Base-by-base conservation (phyloP, 1,140 invertebrate genomes). In the Bombus fervidus region DNA sequence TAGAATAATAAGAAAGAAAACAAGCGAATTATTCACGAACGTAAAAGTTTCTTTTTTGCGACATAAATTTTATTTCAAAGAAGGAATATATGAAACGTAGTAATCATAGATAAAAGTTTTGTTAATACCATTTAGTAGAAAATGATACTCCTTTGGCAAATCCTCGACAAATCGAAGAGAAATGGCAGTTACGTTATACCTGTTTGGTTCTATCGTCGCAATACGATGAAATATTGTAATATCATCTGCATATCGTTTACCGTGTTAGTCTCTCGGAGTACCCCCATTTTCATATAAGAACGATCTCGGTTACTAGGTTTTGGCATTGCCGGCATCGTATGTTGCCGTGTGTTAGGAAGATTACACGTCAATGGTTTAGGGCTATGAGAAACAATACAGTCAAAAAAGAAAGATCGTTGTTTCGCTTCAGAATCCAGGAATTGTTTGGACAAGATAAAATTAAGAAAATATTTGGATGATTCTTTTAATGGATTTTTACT, bases 401-500 rank as follows among this genome's bases (percentile, higher is more conserved):
- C 62, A 89, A 47, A 84, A 80, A 83, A 59, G 10, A 78, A 39
- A 86, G 78, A 69, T 59, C 18, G n/a, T 47, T 31, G 28, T n/a
- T 79, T 59, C 13, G 28, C 28, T 13, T 74, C 37, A 47, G 12
- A 73, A 73, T 43, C 37, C 47, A 43, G 31, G 43, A 78, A 64
- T 43, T 28, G 10, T 75, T 53, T 28, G 62, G 22, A 37, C 31
- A 53, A 28, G 37, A 39, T n/a, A n/a, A 66, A 59, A 41, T 37
- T 41, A 78, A 88, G 34, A 76, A 66, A 78, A 87, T 69, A 82
- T 79, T 73, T 84, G 41, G 59, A 75, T 85, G 66, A 74, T 85
- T 87, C 81, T 88, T 84, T 69, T 47, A 28, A 13, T 82, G 85
- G 86, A 71, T 87, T 78, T 94, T 95, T 94, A 95, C 94, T 95